phyloP scores from a whole-genome alignment of 2,797 vertebrate genomes.

The Gallinago nigripennis region DNA sequence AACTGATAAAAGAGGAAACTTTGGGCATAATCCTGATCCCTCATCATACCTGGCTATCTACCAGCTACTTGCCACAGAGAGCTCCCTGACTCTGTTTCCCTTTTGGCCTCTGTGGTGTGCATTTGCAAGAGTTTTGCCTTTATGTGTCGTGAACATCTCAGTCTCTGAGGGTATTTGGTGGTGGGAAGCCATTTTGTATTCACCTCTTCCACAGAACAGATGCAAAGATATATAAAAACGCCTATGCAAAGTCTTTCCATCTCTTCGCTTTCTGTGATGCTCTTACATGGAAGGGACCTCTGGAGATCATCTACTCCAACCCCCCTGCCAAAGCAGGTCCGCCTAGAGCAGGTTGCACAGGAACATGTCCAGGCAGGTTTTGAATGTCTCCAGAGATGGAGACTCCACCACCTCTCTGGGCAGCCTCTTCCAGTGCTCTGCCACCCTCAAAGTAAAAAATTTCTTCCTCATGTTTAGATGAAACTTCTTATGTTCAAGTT shows the following conservation, averaged over 20 bases:
- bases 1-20: not conserved
- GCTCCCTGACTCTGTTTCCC: not conserved
- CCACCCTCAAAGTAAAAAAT: too few species aligned
- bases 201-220: not conserved
- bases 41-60: not conserved
- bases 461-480: too few species aligned
- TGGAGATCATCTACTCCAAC: too few species aligned
- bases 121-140: not conserved
- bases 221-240: not conserved
- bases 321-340: too few species aligned
- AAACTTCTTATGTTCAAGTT: too few species aligned
- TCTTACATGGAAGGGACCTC: not conserved
- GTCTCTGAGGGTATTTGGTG: not conserved
- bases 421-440: too few species aligned
- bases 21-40: not conserved
- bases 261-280: not conserved
- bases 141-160: fast-evolving
- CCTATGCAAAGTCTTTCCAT: not conserved
- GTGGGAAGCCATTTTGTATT: not conserved
- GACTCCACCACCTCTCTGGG: too few species aligned
- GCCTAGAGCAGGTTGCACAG: too few species aligned
- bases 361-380: too few species aligned
- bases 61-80: not conserved
- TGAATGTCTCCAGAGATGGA: too few species aligned
- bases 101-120: not conserved